Base-by-base conservation (phyloP, 2,113 vertebrate genomes). In the Mesocricetus auratus region DNA sequence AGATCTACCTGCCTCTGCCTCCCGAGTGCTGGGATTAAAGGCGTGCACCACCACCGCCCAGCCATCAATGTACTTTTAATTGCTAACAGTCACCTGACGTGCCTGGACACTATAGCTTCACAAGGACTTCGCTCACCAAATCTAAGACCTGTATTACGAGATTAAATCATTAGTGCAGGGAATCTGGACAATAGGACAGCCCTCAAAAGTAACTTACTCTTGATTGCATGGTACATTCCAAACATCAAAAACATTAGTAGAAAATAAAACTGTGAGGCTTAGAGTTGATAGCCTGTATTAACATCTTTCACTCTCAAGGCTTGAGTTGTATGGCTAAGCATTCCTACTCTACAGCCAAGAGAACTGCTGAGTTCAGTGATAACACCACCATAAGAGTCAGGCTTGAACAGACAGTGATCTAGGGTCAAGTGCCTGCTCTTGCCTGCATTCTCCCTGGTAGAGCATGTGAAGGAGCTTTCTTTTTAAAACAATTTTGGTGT, bases 201-300 rank as follows among this genome's bases (percentile, higher is more conserved):
- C 2, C 64, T 93, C 94, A 77, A 75, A 94, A 94, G 75, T 73
- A 86, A 16, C 12, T 81, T 90, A 60, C 1, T 73, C 66, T 90
- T 88, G 4, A 77, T 82, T 42, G 2, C 45, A 62, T 60, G 29
- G 77, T 81, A 3, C 11, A 87, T 79, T 66, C 17, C 66, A 89
- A 73, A 86, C 86, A 94, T 81, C 64, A 88, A 73, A 88, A 56
- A 85, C 71, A n/a, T 88, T 83, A 85, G 69, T 85, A 88, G 19
- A 16, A 17, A 69, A 86, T 91, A 93, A 88, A 56, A 56, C 60
- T 69, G 2, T 2, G n/a, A 12, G 68, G 79, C 31, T 96, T 94
- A 66, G 7, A 88, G 78, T 39, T 93, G 19, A 87, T 69, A 79
- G 89, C 66, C 45, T 88, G 12, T 22, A 69, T 15, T 73, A 83